Evolutionary conservation across 2,113 vertebrate genomes (phyloP), one percentile per base, ranked within the genome.

Genomic region (Odocoileus hemionus): DNA sequence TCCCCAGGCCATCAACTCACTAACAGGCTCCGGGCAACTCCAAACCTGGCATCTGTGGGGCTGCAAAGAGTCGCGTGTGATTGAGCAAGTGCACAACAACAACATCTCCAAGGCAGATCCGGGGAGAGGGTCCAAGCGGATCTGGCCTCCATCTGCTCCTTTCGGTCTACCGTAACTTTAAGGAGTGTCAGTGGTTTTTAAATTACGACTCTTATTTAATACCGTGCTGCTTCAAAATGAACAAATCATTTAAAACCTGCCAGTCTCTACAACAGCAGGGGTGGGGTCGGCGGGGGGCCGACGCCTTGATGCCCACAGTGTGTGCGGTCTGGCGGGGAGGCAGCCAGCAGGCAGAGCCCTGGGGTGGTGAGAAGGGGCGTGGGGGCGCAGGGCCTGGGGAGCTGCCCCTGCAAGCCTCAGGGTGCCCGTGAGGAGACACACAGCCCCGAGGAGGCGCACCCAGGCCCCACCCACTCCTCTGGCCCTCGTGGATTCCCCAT

Each of bases 271-370:
- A 4, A 5, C 25, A 6, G 21, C 33, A 33, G 25, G 36, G 28
- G 6, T 4, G 19, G 45, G 39, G 45, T 1, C 0, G 9, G 64
- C 13, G 14, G 0, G 47, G 33, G 25, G 25, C 7, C 10, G 39
- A 0, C 2, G 45, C 67, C 6, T 23, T 23, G 21, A 8, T 0
- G 13, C 3, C 10, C 28, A n/a, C 2, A 2, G 10, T 28, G 1
- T 0, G 3, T 28, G 2, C 0, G 1, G 23, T 13, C 79, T 14
- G 2, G 2, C 0, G 3, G 12, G 78, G 28, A 45, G 13, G 60
- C 19, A 5, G 30, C 30, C 26, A 28, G 9, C 74, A 28, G 43
- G 57, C 30, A 10, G 6, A 7, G 6, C 16, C 58, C 15, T 1
- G 33, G 16, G 47, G 33, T 0, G 16, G 36, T 0, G 2, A 9